Conservation (phyloP, 1,140 invertebrate species). For the Ylistrum balloti region DNA sequence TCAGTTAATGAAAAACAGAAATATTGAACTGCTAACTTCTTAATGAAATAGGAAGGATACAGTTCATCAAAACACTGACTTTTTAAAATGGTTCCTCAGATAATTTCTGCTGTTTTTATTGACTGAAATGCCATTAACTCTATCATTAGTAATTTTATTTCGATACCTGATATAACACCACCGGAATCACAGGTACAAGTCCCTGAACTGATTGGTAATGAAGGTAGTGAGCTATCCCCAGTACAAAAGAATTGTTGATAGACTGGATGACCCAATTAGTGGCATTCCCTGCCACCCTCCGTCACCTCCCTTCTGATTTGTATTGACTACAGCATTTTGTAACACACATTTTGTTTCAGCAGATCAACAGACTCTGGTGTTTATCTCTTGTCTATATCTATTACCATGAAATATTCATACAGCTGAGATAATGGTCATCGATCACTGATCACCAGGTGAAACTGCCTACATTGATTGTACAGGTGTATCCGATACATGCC, state of each 20-base stretch:
- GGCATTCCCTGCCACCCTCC: constrained; percentile 19
- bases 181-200: not conserved
- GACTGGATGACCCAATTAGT: constrained; percentile 10
- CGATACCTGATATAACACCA: not conserved
- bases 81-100: not conserved
- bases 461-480: not conserved
- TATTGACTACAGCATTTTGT: constrained; percentile 27
- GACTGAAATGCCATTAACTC: not conserved
- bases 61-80: constrained; percentile 34
- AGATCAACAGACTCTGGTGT: not conserved
- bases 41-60: constrained; percentile 27
- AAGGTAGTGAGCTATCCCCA: not conserved
- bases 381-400: constrained; percentile 20
- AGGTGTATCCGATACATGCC: constrained; percentile 3
- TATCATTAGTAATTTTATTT: constrained; percentile 30
- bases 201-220: not conserved
- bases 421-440: constrained; percentile 24
- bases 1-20: not conserved
- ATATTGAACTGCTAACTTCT: not conserved
- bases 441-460: constrained; percentile 26
- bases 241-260: not conserved
- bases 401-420: constrained; percentile 40
- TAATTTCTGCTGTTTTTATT: constrained; percentile 20
- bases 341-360: not conserved
- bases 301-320: not conserved